These are phyloP conservation scores for Autographa gamma DNA, from an alignment of 2,888 invertebrate species.

Conservation along the genomic window DNA sequence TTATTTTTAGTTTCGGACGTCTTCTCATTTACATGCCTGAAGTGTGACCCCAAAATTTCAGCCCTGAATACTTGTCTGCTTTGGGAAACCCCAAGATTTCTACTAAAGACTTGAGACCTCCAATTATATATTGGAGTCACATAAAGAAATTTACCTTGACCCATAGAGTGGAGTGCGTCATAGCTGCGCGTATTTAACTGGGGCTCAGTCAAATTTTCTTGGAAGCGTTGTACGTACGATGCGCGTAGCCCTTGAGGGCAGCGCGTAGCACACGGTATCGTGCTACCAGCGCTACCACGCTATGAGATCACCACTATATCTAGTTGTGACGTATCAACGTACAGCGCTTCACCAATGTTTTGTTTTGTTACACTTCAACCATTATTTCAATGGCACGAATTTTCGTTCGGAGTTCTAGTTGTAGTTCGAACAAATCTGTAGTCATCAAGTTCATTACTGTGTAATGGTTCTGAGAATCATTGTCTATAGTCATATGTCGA, in stretches of 20 bases:
- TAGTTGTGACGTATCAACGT: slow-evolving; percentile 79
- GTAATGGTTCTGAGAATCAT: background rate
- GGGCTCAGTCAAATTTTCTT: slow-evolving; percentile 46
- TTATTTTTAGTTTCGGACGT: background rate
- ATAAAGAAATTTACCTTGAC: slow-evolving; percentile 56
- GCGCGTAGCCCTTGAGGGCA: slow-evolving; percentile 65
- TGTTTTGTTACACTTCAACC: slow-evolving; percentile 58
- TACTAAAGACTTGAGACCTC: slow-evolving; percentile 28
- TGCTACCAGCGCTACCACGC: slow-evolving; percentile 61
- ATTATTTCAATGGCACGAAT: slow-evolving; percentile 50
- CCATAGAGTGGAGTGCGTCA: slow-evolving; percentile 44
- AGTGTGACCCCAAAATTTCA: background rate
- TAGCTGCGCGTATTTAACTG: slow-evolving; percentile 34
- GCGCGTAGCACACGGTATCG: slow-evolving; percentile 62
- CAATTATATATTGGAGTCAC: slow-evolving; percentile 44
- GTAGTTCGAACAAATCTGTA: slow-evolving; percentile 21
- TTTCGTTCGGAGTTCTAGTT: slow-evolving; percentile 18
- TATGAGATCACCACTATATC: slow-evolving; percentile 87
- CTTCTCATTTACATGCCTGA: no score
- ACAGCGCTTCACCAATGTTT: slow-evolving; percentile 63
- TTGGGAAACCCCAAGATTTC: background rate
- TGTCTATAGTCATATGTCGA: slow-evolving; percentile 2
- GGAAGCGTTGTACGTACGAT: slow-evolving; percentile 42
- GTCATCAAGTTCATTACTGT: background rate
- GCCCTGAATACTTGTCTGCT: background rate